Conservation (phyloP, 2,888 invertebrate species). For the Ischnura elegans region DNA sequence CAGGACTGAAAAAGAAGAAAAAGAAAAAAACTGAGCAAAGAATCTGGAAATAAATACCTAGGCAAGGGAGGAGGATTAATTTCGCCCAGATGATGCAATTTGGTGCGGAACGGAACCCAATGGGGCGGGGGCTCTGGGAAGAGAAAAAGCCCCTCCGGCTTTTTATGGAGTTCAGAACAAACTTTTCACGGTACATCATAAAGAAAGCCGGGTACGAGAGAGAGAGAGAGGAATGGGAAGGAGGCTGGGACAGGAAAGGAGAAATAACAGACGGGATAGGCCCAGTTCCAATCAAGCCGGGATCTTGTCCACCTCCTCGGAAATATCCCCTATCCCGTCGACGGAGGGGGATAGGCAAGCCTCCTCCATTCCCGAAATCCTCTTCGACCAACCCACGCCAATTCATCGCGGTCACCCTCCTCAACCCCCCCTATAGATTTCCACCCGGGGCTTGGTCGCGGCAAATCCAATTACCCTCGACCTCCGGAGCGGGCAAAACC, state of each 20-base stretch:
- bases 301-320: constrained; percentile 49
- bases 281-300: constrained; percentile 54
- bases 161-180: constrained; percentile 39
- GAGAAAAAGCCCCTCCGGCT: constrained; percentile 13
- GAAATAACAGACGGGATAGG: background rate
- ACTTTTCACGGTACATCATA: constrained; percentile 49
- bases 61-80: background rate
- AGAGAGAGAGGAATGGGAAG: background rate
- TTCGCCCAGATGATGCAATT: background rate
- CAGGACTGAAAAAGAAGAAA: constrained; percentile 38
- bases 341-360: background rate
- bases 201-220: constrained; percentile 8
- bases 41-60: background rate
- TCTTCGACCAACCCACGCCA: constrained; percentile 20
- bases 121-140: background rate
- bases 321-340: constrained; percentile 52
- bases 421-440: background rate
- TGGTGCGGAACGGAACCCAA: background rate
- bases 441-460: constrained; percentile 32
- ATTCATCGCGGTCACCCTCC: constrained; percentile 54
- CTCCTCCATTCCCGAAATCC: background rate
- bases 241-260: background rate
- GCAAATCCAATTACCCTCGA: constrained; percentile 67
- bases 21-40: background rate
- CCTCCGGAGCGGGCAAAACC: constrained; percentile 45